phyloP scores from a whole-genome alignment of 1,140 invertebrate species.

The Eupristina koningsbergeri region DNA sequence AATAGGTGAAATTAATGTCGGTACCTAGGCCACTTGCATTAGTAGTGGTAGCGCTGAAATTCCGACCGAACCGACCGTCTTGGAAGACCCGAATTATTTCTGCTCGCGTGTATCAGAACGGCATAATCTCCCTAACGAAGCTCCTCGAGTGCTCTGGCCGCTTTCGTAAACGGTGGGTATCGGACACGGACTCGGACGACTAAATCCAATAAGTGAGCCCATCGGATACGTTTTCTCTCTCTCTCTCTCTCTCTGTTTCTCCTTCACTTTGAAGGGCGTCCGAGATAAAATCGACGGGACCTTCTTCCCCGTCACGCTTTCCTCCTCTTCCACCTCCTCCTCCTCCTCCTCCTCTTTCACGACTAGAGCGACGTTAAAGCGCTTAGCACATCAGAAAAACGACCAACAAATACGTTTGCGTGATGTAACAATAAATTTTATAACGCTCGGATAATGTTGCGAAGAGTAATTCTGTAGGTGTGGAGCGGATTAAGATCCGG shows the following conservation, averaged over 20 bases:
- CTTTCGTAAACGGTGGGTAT: background rate
- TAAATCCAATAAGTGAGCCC: conserved; percentile 29
- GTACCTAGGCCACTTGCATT: background rate
- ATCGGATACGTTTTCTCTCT: background rate
- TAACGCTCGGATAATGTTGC: too few relatives aligned
- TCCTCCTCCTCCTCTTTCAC: too few relatives aligned
- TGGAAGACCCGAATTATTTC: conserved; percentile 4
- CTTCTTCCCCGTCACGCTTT: background rate
- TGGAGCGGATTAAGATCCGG: too few relatives aligned
- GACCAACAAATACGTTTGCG: too few relatives aligned
- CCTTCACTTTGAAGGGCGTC: background rate
- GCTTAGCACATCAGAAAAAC: too few relatives aligned
- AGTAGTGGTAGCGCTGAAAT: background rate
- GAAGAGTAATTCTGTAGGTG: too few relatives aligned
- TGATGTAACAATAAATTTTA: too few relatives aligned
- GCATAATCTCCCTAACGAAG: conserved; percentile 30
- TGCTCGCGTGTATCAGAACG: conserved; percentile 14
- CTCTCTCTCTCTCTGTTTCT: too few relatives aligned
- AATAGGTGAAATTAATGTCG: background rate
- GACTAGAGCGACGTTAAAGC: too few relatives aligned
- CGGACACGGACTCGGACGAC: background rate
- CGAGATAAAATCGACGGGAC: background rate
- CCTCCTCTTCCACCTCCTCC: too few relatives aligned
- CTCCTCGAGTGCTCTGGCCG: background rate
- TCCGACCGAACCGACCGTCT: background rate